Evolutionary conservation across 2,797 vertebrate genomes (phyloP).

Genomic region (Fundulus diaphanus): DNA sequence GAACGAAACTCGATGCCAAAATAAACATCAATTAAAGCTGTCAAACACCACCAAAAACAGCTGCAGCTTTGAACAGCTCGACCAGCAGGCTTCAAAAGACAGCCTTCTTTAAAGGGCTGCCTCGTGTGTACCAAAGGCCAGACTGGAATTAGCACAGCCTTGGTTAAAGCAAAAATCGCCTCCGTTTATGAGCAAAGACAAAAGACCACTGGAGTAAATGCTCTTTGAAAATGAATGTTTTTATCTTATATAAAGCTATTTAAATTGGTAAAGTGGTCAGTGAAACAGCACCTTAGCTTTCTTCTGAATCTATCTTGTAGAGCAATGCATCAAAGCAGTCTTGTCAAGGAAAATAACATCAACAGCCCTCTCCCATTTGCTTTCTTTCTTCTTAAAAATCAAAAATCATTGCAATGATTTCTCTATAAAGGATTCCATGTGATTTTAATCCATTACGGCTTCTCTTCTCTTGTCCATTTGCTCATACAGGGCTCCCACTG

Average conservation of each 20-base stretch:
- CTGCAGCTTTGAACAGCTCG: conserved; percentile 86
- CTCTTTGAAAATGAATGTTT: conserved; percentile 24
- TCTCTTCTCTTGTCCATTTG: conserved; percentile 71
- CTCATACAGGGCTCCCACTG: conserved; percentile 72
- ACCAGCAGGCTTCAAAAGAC: conserved; percentile 85
- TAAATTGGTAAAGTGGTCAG: not conserved
- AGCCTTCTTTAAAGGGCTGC: conserved; percentile 81
- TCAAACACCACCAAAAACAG: conserved; percentile 87
- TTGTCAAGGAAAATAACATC: not conserved
- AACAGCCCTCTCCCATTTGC: conserved; percentile 45
- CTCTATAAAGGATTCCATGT: conserved; percentile 66
- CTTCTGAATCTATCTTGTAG: not conserved
- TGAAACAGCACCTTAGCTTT: conserved; percentile 3
- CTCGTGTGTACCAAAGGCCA: conserved; percentile 77
- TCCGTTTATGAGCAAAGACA: conserved; percentile 66
- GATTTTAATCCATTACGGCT: conserved; percentile 72
- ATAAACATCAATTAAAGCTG: conserved; percentile 90
- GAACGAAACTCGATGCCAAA: conserved; percentile 84
- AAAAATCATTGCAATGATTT: conserved; percentile 47
- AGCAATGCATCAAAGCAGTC: not conserved
- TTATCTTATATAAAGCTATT: not conserved
- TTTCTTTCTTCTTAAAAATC: conserved; percentile 39
- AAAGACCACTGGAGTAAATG: conserved; percentile 47
- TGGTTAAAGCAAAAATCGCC: conserved; percentile 71
- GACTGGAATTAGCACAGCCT: conserved; percentile 79